A percentile compares a stretch with the other conserved stretches of the same genome.
phyloP scores from a whole-genome alignment of 2,888 invertebrate genomes.

The Dendrolimus houi region DNA sequence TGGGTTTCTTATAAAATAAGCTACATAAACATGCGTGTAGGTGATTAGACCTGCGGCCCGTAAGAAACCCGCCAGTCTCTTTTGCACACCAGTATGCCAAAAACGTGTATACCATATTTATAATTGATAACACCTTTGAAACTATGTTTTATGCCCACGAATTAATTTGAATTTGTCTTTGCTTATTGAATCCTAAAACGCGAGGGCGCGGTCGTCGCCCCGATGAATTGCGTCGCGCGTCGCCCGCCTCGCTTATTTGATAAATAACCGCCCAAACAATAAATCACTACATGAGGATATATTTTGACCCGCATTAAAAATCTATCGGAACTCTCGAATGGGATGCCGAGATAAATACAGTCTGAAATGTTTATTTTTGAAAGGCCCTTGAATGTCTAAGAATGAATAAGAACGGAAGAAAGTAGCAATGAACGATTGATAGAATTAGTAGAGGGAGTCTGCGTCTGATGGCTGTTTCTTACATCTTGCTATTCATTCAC shows the following conservation, averaged over 20 bases:
- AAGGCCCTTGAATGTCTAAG: too few species aligned
- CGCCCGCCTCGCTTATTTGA: conserved; percentile 43
- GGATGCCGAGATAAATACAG: too few species aligned
- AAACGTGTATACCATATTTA: too few species aligned
- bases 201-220: conserved; percentile 28
- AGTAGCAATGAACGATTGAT: neutral
- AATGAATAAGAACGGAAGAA: neutral
- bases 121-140: too few species aligned
- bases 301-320: conserved; percentile 24
- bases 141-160: too few species aligned
- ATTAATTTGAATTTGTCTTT: neutral
- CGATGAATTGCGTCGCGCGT: conserved; percentile 7
- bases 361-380: too few species aligned
- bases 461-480: neutral
- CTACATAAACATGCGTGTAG: too few species aligned
- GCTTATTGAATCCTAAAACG: conserved; percentile 14
- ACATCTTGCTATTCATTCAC: too few species aligned
- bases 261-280: conserved; percentile 51
- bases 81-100: too few species aligned
- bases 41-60: too few species aligned
- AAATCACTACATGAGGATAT: conserved; percentile 34
- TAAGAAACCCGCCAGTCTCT: too few species aligned
- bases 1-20: too few species aligned
- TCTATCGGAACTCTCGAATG: neutral
- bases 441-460: neutral